phyloP scores from a whole-genome alignment of 2,888 invertebrate genomes.

The Sinotaia quadrata region DNA sequence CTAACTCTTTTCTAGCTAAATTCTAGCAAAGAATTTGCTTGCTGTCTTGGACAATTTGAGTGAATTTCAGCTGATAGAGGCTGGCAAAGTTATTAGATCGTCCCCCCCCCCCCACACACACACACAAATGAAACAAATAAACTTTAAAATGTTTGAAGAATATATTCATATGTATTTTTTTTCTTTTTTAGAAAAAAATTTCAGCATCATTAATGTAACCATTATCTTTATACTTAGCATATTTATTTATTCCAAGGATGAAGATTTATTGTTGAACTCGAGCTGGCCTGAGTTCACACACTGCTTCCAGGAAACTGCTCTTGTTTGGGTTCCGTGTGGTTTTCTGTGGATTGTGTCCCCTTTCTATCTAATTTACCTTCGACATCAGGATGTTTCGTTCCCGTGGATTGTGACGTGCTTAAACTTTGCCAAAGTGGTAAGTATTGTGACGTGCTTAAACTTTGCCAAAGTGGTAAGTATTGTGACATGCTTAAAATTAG shows the following conservation, averaged over 20 bases:
- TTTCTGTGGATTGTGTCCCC: conserved; percentile 86
- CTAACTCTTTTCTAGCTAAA: too few relatives aligned
- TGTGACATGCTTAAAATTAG: neutral
- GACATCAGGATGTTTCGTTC: neutral
- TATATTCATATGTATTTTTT: neutral
- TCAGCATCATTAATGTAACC: neutral
- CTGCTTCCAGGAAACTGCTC: conserved; percentile 92
- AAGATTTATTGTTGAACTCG: conserved; percentile 49
- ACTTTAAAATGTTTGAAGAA: neutral
- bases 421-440: neutral
- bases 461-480: neutral
- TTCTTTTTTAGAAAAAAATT: too few relatives aligned
- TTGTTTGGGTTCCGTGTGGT: conserved; percentile 90
- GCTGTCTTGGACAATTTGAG: too few relatives aligned
- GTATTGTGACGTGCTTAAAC: neutral
- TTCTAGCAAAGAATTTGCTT: too few relatives aligned
- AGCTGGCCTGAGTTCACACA: conserved; percentile 82
- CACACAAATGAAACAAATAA: neutral
- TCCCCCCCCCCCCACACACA: too few relatives aligned
- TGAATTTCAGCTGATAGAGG: too few relatives aligned
- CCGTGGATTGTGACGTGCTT: neutral
- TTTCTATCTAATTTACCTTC: conserved; percentile 71
- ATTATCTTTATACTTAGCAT: neutral
- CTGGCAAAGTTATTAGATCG: too few relatives aligned
- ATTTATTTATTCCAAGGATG: conserved; percentile 45